Percentiles rank a stretch among this genome's conserved stretches.
phyloP scores from a whole-genome alignment of 2,113 vertebrate genomes.

The Setophaga kirtlandii region DNA sequence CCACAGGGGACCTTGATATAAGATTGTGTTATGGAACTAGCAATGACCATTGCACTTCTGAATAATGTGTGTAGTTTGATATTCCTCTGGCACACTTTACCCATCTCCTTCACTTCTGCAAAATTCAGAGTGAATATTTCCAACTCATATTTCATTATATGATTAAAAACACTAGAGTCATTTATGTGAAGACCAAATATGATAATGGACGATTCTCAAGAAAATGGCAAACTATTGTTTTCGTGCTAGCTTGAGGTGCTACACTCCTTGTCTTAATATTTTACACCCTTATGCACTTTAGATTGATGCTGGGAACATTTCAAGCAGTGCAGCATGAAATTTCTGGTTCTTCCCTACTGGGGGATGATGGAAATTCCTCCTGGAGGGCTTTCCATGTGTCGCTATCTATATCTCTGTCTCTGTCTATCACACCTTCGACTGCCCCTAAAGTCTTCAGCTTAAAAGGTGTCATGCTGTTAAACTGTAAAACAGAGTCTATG shows the following conservation, averaged over 20 bases:
- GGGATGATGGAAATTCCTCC: background rate
- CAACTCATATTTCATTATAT: background rate
- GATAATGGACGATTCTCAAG: background rate
- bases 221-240: background rate
- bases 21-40: background rate
- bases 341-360: background rate
- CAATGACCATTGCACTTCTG: background rate
- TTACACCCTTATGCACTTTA: background rate
- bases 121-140: background rate
- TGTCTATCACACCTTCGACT: background rate
- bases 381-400: background rate
- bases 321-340: background rate
- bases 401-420: background rate
- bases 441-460: background rate
- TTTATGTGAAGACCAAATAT: background rate
- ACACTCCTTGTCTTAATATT: background rate
- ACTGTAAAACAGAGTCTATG: background rate
- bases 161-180: background rate
- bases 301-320: background rate
- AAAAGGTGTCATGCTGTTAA: background rate
- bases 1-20: rapidly evolving
- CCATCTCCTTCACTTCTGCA: background rate
- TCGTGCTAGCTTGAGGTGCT: background rate
- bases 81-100: background rate
- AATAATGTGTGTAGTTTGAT: background rate